Percentiles rank a stretch among this genome's conserved stretches.
Evolutionary conservation across 2,113 vertebrate species (phyloP).

Genomic region (Ardeotis arabs): DNA sequence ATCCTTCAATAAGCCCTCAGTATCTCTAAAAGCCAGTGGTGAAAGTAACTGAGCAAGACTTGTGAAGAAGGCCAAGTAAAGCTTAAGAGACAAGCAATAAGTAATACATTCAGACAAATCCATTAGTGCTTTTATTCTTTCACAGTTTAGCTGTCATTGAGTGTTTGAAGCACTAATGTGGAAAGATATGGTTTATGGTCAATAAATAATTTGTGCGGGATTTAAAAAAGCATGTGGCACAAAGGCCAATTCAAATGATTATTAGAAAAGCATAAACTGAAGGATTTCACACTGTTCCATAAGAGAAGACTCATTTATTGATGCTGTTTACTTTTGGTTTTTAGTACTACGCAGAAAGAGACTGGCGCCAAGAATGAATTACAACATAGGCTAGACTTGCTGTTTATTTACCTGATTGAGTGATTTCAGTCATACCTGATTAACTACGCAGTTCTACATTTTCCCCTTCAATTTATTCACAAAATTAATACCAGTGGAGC

Average conservation of each 20-base stretch:
- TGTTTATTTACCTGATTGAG: neutral
- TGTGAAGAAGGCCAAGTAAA: neutral
- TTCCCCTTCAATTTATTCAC: neutral
- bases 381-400: neutral
- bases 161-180: constrained; percentile 21
- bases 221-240: neutral
- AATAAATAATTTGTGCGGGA: constrained; percentile 2
- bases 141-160: neutral
- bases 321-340: neutral
- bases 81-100: constrained; percentile 16
- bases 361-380: neutral
- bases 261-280: neutral
- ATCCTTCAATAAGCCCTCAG: neutral
- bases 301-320: neutral
- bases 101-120: constrained; percentile 54
- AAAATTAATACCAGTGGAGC: neutral
- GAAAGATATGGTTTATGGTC: neutral
- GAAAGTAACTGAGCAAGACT: neutral
- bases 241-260: neutral
- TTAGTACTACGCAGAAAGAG: neutral
- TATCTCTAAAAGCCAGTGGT: neutral
- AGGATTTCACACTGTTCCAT: neutral
- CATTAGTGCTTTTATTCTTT: constrained; percentile 57
- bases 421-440: constrained; percentile 34
- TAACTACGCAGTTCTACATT: neutral